phyloP scores from a whole-genome alignment of 2,797 vertebrate genomes.

The Micropoecilia bifurca region DNA sequence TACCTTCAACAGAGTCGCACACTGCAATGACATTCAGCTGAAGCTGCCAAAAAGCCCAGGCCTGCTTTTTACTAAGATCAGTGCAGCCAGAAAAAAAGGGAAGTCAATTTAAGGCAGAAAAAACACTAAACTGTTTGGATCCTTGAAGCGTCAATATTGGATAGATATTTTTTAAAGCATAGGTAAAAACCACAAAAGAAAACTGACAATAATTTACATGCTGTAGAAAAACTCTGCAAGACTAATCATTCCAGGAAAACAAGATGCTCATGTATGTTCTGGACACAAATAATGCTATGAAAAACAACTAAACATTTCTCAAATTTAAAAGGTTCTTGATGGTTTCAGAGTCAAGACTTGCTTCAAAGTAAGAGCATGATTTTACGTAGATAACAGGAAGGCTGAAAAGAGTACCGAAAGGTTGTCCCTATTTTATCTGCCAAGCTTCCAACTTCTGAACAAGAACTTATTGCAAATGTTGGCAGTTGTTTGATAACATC shows the following conservation, averaged over 20 bases:
- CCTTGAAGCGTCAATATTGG: background rate
- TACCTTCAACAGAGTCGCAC: constrained; percentile 58
- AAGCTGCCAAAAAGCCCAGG: constrained; percentile 39
- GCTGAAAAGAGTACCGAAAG: background rate
- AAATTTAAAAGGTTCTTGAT: background rate
- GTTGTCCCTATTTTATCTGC: background rate
- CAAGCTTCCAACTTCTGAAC: background rate
- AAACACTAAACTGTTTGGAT: background rate
- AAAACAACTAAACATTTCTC: background rate
- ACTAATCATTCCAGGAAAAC: background rate
- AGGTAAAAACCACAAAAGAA: background rate
- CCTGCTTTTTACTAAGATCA: constrained; percentile 37
- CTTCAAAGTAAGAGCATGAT: background rate
- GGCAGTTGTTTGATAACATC: background rate
- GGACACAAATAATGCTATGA: background rate
- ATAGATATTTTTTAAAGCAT: background rate
- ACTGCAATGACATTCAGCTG: constrained; percentile 31
- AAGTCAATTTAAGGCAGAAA: background rate
- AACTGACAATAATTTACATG: background rate
- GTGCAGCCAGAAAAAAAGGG: constrained; percentile 24
- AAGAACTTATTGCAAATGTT: background rate
- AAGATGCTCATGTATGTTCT: background rate
- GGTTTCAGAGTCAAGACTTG: background rate
- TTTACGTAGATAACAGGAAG: background rate
- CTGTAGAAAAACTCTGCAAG: background rate